Conservation (phyloP, 2,888 invertebrate genomes). For the Fragum whitleyi region DNA sequence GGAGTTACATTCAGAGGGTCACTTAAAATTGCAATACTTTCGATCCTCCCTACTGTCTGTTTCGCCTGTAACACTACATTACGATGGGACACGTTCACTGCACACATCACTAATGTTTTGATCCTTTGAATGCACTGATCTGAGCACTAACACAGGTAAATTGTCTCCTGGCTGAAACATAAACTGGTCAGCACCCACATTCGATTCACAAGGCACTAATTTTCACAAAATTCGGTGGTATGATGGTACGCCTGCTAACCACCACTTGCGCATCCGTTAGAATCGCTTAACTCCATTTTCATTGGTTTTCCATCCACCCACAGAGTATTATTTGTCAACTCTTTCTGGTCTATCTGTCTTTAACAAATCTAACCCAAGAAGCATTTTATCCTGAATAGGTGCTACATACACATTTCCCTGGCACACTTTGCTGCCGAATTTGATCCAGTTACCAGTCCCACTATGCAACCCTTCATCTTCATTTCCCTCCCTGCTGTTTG, state of each 20-base stretch:
- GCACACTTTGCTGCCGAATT: constrained; percentile 33
- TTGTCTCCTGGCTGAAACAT: background rate
- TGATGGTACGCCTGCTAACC: background rate
- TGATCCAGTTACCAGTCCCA: constrained; percentile 37
- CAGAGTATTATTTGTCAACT: constrained; percentile 5
- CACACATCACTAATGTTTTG: background rate
- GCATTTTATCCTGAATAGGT: too few species aligned
- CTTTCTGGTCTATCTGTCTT: background rate
- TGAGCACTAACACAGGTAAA: background rate
- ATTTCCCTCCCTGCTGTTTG: constrained; percentile 40
- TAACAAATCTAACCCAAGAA: constrained; percentile 44
- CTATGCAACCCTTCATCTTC: constrained; percentile 29
- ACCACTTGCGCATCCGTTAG: background rate
- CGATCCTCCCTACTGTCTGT: background rate
- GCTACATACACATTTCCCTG: constrained; percentile 44
- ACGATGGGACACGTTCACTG: constrained; percentile 21
- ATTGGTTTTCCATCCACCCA: background rate
- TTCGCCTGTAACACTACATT: constrained; percentile 9
- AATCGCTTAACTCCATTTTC: background rate
- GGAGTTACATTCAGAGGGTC: background rate
- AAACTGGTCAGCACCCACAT: background rate
- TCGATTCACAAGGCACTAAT: constrained; percentile 7
- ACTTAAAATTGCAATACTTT: background rate
- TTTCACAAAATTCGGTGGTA: constrained; percentile 25
- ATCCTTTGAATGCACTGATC: constrained; percentile 14